Evolutionary conservation across 1,140 invertebrate genomes (phyloP), one percentile per base, ranked within the genome.

Genomic region (Camponotus floridanus): DNA sequence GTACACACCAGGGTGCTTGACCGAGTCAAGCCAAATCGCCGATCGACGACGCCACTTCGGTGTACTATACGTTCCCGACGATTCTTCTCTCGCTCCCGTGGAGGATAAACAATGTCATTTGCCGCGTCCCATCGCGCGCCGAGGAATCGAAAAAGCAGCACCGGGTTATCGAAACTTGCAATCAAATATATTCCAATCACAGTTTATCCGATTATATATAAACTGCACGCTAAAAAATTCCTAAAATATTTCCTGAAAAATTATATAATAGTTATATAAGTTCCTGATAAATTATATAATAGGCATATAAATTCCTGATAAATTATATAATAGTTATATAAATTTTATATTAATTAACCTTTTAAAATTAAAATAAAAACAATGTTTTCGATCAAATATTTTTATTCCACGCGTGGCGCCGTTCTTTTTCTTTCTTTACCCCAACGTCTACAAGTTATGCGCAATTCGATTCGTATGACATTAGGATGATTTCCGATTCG

Each of bases 21-120:
- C 89, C 89, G 89, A 90, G 80, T 90, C 68, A 76, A 86, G 64
- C 61, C 79, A 67, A 89, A 89, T 51, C 13, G 48, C 4, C 87
- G 87, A 84, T 70, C 87, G 73, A 48, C 76, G 45, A 48, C 68
- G 33, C 55, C 36, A 51, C 42, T 36, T 8, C 21, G 76, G 36
- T 88, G 79, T 62, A 79, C 42, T 68, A 84, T 73, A 57, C 3
- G 13, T 61, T 79, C 48, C 39, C 15, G 78, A 45, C 48, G 74
- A 80, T 51, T 90, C 70, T 26, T 26, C 89, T 89, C 85, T 90
- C 88, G 76, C 78, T 48, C 21, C 31, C 55, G 11, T 55, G 55
- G 15, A 11, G 57, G 87, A 90, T 90, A 90, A 90, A 90, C 87
- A 90, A 90, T 89, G 85, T 79, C 88, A 90, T 90, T 90, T 90